Base-by-base conservation (phyloP, 2,797 vertebrate species). In the Characodon lateralis region DNA sequence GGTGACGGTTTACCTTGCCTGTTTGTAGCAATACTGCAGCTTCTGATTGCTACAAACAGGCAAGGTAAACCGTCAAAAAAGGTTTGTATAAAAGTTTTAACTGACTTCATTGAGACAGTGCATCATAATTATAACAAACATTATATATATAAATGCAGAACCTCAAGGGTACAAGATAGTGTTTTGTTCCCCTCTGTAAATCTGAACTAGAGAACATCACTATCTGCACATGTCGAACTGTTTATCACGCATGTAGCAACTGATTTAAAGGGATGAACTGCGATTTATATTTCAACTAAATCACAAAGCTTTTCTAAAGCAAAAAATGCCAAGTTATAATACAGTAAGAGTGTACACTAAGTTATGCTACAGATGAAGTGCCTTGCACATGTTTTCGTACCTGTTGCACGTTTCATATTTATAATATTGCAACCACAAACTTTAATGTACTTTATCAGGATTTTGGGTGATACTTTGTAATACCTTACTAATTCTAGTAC, bases 251-350 rank as follows among this genome's bases (percentile, higher is more conserved):
- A 91, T 24, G 53, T 92, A 87, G 80, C 84, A 87, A 84, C 73
- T 75, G 84, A 87, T 83, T 85, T 83, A 63, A 89, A 92, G 88
- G 89, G 90, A 91, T 74, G 41, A 81, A 74, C 71, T 68, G 74
- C 41, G 58, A 86, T 78, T 71, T 77, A 65, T 76, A 81, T 73
- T 79, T 72, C 77, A 76, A 69, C 41, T 78, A n/a, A 80, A 59
- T 0, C 26, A 41, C 13, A 10, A 46, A 3, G 22, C 24, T 43
- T 26, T 69, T 26, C 22, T 69, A 69, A 46, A 26, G 66, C 24
- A 46, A n/a, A 26, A 2, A 59, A 28, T 26, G 58, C 26, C 58
- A 59, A 59, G 28, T 59, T 28, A 3, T 14, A 28, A 22, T 22
- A 55, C 53, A 12, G 16, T 39, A 39, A 77, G 68, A 53, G 73